Evolutionary conservation across 2,797 vertebrate genomes (phyloP).

Genomic region (Rachycentron canadum): DNA sequence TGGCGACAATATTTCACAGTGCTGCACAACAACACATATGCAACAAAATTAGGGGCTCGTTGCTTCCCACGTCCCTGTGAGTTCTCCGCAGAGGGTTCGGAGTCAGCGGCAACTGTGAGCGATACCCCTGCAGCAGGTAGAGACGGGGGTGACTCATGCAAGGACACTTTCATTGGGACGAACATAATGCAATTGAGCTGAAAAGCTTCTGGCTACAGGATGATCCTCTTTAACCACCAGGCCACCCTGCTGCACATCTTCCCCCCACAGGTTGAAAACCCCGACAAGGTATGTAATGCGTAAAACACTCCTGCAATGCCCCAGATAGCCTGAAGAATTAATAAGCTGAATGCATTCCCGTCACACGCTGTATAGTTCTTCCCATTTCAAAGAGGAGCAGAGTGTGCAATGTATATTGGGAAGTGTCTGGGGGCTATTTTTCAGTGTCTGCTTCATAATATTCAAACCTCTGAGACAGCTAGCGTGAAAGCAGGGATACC

Average conservation of each 20-base stretch:
- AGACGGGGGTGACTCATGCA: constrained; percentile 20
- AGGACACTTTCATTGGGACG: constrained; percentile 35
- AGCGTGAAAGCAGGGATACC: constrained; percentile 33
- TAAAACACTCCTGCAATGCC: constrained; percentile 46
- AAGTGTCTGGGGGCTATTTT: constrained; percentile 49
- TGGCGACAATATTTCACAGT: background rate
- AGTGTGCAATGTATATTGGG: constrained; percentile 46
- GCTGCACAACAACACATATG: background rate
- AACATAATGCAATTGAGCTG: constrained; percentile 35
- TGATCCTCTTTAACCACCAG: constrained; percentile 44
- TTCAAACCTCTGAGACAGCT: constrained; percentile 35
- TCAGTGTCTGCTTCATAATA: constrained; percentile 49
- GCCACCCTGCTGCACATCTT: constrained; percentile 28
- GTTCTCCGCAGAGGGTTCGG: background rate
- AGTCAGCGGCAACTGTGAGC: background rate
- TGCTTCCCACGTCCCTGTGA: background rate
- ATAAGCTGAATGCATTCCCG: constrained; percentile 51
- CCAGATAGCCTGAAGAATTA: constrained; percentile 51
- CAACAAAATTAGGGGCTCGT: background rate
- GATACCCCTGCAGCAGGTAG: background rate
- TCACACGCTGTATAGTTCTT: constrained; percentile 49
- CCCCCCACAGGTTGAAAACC: constrained; percentile 12
- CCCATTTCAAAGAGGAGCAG: constrained; percentile 58
- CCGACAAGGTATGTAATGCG: constrained; percentile 26
- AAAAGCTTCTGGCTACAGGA: constrained; percentile 38